These are phyloP conservation scores for Thymelicus sylvestris DNA, from an alignment of 2,888 invertebrate genomes.

Conservation along the genomic window DNA sequence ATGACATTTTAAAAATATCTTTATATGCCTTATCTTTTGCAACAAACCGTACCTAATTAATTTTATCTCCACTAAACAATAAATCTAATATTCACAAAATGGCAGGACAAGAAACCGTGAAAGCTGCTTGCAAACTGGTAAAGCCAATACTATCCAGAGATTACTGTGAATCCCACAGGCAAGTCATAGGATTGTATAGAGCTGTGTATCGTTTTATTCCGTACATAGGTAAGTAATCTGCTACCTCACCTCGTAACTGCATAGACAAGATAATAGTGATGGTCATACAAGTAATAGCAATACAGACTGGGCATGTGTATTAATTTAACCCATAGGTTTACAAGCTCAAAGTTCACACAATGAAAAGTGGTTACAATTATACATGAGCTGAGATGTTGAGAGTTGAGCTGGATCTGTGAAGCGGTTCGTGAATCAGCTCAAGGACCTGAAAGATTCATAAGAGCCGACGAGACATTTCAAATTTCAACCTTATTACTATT, in stretches of 20 bases:
- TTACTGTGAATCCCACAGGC: constrained; percentile 89
- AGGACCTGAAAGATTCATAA: too few species aligned
- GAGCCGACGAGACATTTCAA: too few species aligned
- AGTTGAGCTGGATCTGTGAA: too few species aligned
- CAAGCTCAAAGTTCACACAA: too few species aligned
- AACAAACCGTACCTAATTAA: not conserved
- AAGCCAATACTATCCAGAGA: constrained; percentile 93
- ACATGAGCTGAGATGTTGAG: too few species aligned
- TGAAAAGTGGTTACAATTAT: too few species aligned
- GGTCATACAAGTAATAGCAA: too few species aligned
- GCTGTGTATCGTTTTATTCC: constrained; percentile 96
- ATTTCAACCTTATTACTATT: too few species aligned
- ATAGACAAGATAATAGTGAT: too few species aligned
- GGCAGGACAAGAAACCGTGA: constrained; percentile 49
- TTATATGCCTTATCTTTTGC: not conserved
- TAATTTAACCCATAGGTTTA: too few species aligned
- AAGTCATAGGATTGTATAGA: constrained; percentile 94
- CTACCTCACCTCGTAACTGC: not conserved
- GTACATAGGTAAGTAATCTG: constrained; percentile 87
- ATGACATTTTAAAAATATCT: not conserved
- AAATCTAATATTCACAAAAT: constrained; percentile 40
- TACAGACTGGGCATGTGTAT: too few species aligned
- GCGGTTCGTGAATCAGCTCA: too few species aligned
- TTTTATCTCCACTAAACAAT: not conserved
- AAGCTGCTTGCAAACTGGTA: constrained; percentile 82